Base-by-base conservation (phyloP, 2,888 invertebrate genomes). In the Sclerodermus sp. region DNA sequence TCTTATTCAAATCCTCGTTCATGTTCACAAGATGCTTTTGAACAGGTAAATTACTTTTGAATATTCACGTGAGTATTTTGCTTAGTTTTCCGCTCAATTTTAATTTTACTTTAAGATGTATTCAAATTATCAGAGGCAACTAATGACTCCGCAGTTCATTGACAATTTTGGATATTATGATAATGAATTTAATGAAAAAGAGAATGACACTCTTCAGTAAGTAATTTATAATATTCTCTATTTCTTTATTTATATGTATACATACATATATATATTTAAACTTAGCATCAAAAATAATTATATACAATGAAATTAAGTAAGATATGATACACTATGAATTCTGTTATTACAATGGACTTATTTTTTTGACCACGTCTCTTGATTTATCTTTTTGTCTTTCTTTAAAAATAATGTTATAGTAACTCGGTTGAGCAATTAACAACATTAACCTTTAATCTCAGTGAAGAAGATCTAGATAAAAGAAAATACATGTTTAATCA, bases 141-240 rank as follows among this genome's bases (percentile, higher is more conserved):
- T 84, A 74, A 80, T 85, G 77, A 82, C 83, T 18, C 81, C 84
- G 53, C 82, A 81, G 60, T 84, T 84, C 70, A 82, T 83, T 58
- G 84, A 85, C 63, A 82, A 82, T 57, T 86, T 84, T 70, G 85
- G 84, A 46, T 85, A 83, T 69, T 82, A 82, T 62, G 85, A 86
- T 67, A 84, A 85, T 56, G 84, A 86, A 55, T 86, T 85, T 65
- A 83, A 82, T 57, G 85, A 84, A 62, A 82, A 81, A 9, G 84
- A 23, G 23, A 23, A 86, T 58, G 81, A 81, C 60, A 76, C 79
- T 38, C 70, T 82, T 58, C 80, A 80, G 83, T 83, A 76, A 78
- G 81, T 80, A 64, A 49, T 47, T n/a, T n/a, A n/a, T n/a, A n/a
- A n/a, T n/a, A n/a, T n/a, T n/a, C n/a, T n/a, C n/a, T n/a, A n/a